These are phyloP conservation scores for Tachuris rubrigastra DNA, from an alignment of 2,113 vertebrate species.

Conservation along the genomic window DNA sequence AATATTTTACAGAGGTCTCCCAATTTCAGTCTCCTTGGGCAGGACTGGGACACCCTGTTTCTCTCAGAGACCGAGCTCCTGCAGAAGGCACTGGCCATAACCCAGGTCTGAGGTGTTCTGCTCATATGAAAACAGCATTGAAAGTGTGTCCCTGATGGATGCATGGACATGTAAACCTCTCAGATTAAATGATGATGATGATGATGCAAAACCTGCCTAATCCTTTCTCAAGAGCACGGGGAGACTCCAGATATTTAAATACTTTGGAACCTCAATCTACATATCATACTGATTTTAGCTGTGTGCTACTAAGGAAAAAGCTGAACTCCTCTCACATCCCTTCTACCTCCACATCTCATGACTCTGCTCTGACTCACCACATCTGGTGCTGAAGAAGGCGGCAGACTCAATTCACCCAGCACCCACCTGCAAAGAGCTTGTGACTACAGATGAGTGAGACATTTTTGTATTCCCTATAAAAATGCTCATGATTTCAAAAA, in stretches of 20 bases:
- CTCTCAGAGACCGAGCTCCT: neutral
- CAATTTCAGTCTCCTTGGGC: too few relatives aligned
- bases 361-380: neutral
- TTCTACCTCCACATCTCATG: neutral
- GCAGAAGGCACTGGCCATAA: rapidly evolving
- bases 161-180: neutral
- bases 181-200: neutral
- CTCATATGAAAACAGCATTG: neutral
- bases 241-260: neutral
- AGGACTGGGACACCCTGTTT: neutral
- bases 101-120: neutral
- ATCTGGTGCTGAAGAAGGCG: neutral
- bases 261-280: neutral
- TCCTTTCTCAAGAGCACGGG: neutral
- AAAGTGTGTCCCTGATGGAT: neutral
- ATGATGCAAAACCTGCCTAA: neutral
- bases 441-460: neutral
- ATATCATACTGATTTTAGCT: neutral
- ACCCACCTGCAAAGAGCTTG: neutral
- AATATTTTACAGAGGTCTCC: neutral
- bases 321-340: neutral
- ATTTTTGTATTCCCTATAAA: neutral
- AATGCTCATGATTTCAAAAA: neutral
- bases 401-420: neutral
- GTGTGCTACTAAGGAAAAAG: neutral